Percentiles rank a stretch among this genome's conserved stretches.
These are phyloP conservation scores for Xiphophorus couchianus DNA, from an alignment of 2,113 vertebrate genomes.

Conservation along the genomic window DNA sequence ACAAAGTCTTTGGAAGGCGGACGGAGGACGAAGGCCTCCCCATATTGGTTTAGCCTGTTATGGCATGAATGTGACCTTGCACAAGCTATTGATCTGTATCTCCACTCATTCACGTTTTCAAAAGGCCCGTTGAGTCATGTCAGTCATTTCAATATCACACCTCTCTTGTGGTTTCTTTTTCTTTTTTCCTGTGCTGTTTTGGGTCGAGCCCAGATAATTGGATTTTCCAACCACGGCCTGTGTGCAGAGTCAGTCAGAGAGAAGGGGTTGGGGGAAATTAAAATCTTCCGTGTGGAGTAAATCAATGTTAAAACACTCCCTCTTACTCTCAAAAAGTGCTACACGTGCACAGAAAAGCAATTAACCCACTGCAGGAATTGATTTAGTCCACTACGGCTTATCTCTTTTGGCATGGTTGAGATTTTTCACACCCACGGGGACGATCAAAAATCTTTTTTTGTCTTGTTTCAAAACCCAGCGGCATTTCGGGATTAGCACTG, in stretches of 20 bases:
- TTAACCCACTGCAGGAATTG: constrained; percentile 72
- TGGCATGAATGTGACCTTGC: constrained; percentile 42
- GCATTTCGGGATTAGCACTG: constrained; percentile 58
- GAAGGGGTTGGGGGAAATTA: constrained; percentile 59
- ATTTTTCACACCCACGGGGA: constrained; percentile 54
- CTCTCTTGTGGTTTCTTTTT: constrained; percentile 27
- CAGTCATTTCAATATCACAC: constrained; percentile 51
- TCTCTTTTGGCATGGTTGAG: constrained; percentile 56
- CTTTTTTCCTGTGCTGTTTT: constrained; percentile 17
- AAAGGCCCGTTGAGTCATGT: constrained; percentile 37
- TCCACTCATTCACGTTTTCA: constrained; percentile 33
- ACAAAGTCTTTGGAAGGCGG: constrained; percentile 34
- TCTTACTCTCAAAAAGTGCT: constrained; percentile 49
- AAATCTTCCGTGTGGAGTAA: constrained; percentile 60
- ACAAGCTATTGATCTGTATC: constrained; percentile 55
- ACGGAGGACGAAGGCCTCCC: constrained; percentile 6
- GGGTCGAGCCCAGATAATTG: constrained; percentile 50
- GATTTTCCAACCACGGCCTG: constrained; percentile 58
- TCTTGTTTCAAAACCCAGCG: constrained; percentile 59
- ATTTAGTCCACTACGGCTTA: constrained; percentile 68
- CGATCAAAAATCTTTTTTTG: constrained; percentile 58
- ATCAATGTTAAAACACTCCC: constrained; percentile 68
- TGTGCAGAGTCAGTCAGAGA: constrained; percentile 10
- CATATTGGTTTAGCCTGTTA: constrained; percentile 30
- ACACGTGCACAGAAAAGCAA: constrained; percentile 70